These are phyloP conservation scores for Benitochromis conjunctus DNA, from an alignment of 2,113 vertebrate species.

Conservation along the genomic window DNA sequence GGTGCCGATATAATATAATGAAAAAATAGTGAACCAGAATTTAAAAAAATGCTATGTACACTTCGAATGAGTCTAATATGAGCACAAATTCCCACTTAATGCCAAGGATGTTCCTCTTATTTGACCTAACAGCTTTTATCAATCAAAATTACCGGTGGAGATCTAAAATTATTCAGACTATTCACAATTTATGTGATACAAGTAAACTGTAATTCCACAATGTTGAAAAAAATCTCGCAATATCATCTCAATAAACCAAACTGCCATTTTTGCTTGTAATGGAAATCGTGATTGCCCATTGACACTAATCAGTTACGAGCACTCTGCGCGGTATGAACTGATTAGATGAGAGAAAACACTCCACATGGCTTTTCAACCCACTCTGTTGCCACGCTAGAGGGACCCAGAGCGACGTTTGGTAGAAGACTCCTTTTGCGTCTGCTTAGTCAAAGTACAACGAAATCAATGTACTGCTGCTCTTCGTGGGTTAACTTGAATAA, in stretches of 20 bases:
- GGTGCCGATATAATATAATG: not conserved
- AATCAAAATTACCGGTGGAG: not conserved
- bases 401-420: conserved; percentile 43
- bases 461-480: not conserved
- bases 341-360: not conserved
- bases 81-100: conserved; percentile 1
- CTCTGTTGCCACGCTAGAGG: conserved; percentile 53
- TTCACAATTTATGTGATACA: not conserved
- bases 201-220: not conserved
- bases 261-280: not conserved
- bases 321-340: not conserved
- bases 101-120: not conserved
- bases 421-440: not conserved
- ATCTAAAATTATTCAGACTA: not conserved
- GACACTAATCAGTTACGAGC: not conserved
- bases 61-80: not conserved
- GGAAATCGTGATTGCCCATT: not conserved
- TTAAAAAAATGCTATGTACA: not conserved
- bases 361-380: not conserved
- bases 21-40: not conserved
- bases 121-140: not conserved
- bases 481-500: not conserved
- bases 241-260: not conserved
- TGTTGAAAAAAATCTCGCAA: not conserved
- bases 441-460: not conserved